phyloP scores from a whole-genome alignment of 2,113 vertebrate genomes.

The Tyrannus savana region DNA sequence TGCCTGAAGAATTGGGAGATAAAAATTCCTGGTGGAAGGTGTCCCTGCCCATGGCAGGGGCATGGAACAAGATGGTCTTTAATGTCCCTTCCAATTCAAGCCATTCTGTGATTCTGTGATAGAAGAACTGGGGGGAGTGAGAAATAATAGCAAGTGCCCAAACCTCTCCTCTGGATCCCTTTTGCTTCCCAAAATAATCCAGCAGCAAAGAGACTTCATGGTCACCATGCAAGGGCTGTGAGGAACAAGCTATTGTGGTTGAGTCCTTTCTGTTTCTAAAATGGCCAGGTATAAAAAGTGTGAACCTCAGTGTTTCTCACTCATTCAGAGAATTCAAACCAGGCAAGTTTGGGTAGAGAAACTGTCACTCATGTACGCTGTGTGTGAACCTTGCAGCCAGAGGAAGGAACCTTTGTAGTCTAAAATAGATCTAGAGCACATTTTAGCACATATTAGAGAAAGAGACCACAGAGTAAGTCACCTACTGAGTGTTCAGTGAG shows the following conservation, averaged over 20 bases:
- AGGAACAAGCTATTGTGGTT: background rate
- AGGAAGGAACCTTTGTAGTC: background rate
- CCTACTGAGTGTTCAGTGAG: background rate
- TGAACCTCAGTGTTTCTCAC: background rate
- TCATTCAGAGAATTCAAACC: background rate
- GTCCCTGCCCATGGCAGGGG: background rate
- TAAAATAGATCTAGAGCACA: background rate
- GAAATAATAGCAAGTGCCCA: background rate
- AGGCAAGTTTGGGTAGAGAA: background rate
- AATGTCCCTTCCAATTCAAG: background rate
- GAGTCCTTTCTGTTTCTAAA: background rate
- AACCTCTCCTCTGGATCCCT: background rate
- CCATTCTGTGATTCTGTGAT: background rate
- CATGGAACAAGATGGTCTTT: background rate
- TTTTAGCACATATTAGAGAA: background rate
- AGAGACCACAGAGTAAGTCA: background rate
- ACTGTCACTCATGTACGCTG: background rate
- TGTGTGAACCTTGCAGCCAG: background rate
- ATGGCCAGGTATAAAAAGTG: background rate
- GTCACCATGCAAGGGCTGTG: background rate
- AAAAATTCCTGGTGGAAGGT: background rate
- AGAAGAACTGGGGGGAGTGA: background rate
- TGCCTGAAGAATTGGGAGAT: background rate
- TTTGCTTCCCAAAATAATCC: background rate
- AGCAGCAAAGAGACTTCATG: background rate